Base-by-base conservation (phyloP, 1,140 invertebrate genomes). In the Nilaparvata lugens region DNA sequence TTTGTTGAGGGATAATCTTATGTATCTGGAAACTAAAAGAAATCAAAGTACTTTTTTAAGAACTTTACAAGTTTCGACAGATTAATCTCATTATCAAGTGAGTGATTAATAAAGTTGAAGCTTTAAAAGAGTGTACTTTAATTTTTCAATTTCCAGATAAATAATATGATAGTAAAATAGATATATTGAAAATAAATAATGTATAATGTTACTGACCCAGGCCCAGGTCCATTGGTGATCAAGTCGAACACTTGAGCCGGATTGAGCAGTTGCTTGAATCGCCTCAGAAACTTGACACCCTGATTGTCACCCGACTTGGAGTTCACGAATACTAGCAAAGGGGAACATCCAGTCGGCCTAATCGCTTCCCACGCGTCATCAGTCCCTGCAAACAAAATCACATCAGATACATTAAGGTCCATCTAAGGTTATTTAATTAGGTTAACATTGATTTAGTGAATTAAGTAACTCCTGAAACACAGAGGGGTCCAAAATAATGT, bases 171-270 rank as follows among this genome's bases (percentile, higher is more conserved):
- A 40, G 38, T 9, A 9, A 40, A 40, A 40, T 40, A n/a, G n/a
- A 40, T 40, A 40, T n/a, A 40, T 40, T 40, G 9, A 40, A 25
- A 54, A 6, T 16, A 65, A 38, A 54, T 13, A 56, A n/a, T n/a
- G n/a, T n/a, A n/a, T n/a, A n/a, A n/a, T n/a, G n/a, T n/a, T 1
- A 65, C 76, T 77, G 74, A 88, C 84, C 94, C 94, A 58, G 95
- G 81, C 52, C 89, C 81, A 25, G 95, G 94, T 40, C 92, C 91
- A 13, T 83, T 84, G 9, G 80, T 81, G 63, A 95, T 95, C 65
- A 98, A 84, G 81, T 98, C 95, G 78, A 97, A 98, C 40, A 98
- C 94, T 81, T 98, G 95, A 60, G 93, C 93, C 11, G 95, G 95
- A 79, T 98, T 98, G 31, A 97, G 78, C 51, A 97, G 81, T 73